phyloP scores from a whole-genome alignment of 2,113 vertebrate genomes.

The Empidonax alnorum region DNA sequence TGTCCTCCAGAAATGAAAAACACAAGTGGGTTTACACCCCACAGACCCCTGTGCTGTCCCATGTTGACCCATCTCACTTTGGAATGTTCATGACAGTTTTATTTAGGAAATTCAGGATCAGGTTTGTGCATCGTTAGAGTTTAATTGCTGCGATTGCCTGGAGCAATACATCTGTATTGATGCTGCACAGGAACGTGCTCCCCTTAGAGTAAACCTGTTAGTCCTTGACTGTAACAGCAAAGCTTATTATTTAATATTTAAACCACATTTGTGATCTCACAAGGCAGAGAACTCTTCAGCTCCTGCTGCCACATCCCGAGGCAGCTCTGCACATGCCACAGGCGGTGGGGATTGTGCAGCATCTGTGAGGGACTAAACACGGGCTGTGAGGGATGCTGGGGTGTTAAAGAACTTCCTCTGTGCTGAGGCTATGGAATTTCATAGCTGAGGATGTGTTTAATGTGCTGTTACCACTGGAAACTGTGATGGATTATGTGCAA shows the following conservation, averaged over 20 bases:
- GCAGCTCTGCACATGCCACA: accelerated
- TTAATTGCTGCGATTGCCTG: neutral
- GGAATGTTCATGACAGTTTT: neutral
- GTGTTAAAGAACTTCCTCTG: neutral
- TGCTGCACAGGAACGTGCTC: neutral
- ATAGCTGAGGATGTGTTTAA: neutral
- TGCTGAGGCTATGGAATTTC: neutral
- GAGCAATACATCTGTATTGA: neutral
- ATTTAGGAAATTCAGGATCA: neutral
- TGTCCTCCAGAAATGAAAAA: neutral
- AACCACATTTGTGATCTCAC: neutral
- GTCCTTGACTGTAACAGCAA: neutral
- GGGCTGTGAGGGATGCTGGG: neutral
- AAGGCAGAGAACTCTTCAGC: neutral
- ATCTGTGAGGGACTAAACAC: accelerated
- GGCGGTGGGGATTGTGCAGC: accelerated
- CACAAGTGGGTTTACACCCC: neutral
- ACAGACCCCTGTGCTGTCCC: neutral
- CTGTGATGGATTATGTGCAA: neutral
- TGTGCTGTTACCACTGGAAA: neutral
- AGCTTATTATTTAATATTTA: neutral
- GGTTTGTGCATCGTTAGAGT: neutral
- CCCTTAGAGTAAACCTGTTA: neutral
- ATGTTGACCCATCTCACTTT: accelerated
- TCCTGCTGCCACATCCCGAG: neutral